Evolutionary conservation across 2,888 invertebrate genomes (phyloP), one percentile per base, ranked within the genome.

Genomic region (Scaptomyza caliginosa): DNA sequence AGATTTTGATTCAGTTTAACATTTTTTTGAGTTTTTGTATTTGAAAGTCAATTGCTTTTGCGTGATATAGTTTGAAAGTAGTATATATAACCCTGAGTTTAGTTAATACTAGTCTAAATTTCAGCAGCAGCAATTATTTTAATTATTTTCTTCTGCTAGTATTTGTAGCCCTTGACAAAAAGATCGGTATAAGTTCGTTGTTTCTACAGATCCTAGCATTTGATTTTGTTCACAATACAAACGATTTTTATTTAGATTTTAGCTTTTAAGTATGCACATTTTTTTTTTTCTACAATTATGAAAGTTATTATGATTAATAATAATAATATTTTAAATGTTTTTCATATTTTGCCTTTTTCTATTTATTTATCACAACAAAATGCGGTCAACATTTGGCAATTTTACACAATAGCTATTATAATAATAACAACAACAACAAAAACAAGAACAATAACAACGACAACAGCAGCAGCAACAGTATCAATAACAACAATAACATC

Each of bases 331-430:
- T 34, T 19, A 34, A 43, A 50, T 32, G 39, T 36, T 52, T 73
- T 40, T 36, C 56, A 46, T 21, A 40, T n/a, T 50, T 57, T 63
- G 56, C 62, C 60, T 43, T 67, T 67, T 64, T 71, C 56, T 69
- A 79, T 67, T 73, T 48, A 74, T 74, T 80, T 89, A 89, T 90
- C 89, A 90, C 90, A 89, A 88, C 88, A 85, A 88, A 87, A 88
- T 89, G 89, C 84, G 79, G 75, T 85, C 80, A 86, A 85, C 79
- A 81, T 74, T 84, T 84, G 86, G 80, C 81, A 63, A 74, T 66
- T 77, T 58, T 38, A 63, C 69, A 64, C 57, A 70, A 68, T 43
- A 65, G 68, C 66, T 63, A 54, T 52, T 43, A 49, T 42, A 67
- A 46, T 58, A 67, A 36, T 52, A 62, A 55, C 40, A 60, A 60